Evolutionary conservation across 2,888 invertebrate genomes (phyloP), one percentile per base, ranked within the genome.

Genomic region (Caprella mutica): DNA sequence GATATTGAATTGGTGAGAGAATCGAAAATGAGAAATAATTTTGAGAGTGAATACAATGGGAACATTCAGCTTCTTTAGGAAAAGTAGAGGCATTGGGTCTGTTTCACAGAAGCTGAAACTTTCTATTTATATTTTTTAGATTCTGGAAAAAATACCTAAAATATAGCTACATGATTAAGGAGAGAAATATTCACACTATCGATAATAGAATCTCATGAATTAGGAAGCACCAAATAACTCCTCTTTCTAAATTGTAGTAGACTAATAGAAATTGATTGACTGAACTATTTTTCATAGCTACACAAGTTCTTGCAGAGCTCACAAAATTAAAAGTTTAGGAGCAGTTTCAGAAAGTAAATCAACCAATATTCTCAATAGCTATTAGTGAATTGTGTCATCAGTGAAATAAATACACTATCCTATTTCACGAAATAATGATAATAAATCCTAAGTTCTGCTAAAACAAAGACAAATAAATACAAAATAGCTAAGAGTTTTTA

Each of bases 21-120:
- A 46, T 29, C 46, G 30, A 5, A 19, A 44, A 26, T 17, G 9
- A 6, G 19, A 6, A 46, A 5, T 17, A 46, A 14, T 43, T 21
- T 43, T 24, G 6, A 43, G n/a, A n/a, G n/a, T n/a, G n/a, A n/a
- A n/a, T n/a, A 40, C 6, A 6, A 40, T 5, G 6, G 17, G 8
- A 12, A 6, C 8, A 6, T 40, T 40, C 40, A 40, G 17, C 27
- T 30, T 19, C 17, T 19, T 30, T 46, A 46, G 21, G 27, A 9
- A 42, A 24, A 43, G 24, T n/a, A 24, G 21, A n/a, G 27, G 43
- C 43, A 17, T 17, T 30, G 46, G 46, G 46, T 46, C 46, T 46
- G 46, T 46, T 46, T 46, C 46, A 46, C 14, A 46, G 46, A 46
- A 46, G 46, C 46, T 46, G 21, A 19, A 46, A 46, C 46, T 46